Evolutionary conservation across 2,888 invertebrate genomes (phyloP), one percentile per base, ranked within the genome.

Genomic region (Lasioglossum calceatum): DNA sequence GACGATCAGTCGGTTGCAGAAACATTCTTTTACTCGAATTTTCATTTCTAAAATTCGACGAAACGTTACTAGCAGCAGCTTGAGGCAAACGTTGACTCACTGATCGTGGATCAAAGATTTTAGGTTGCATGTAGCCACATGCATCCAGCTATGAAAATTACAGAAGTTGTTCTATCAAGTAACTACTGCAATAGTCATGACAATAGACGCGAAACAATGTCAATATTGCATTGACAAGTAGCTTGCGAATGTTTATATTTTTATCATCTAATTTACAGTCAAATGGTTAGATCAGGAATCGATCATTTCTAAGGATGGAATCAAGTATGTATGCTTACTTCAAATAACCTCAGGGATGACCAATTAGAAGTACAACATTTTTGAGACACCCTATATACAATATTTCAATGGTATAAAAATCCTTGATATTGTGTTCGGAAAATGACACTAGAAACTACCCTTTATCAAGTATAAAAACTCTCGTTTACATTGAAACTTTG

Each of bases 61-160:
- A 36, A 42, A 58, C 54, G 88, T 90, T n/a, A 84, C 84, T 79
- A 7, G 78, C 80, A 4, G 93, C 92, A 5, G 92, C 91, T 44
- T 92, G 91, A 16, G 92, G 92, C 67, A 93, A 91, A 5, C 92
- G 92, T 80, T 93, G 93, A 36, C 91, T 92, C n/a, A 92, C 89
- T 23, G 93, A 90, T 77, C 90, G 91, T n/a, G 92, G 92, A 87
- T 93, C 92, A 73, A 93, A 92, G 50, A 93, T 84, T 71, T 92
- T 92, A 1, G 95, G 95, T 86, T 94, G 95, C 93, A 95, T 93
- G 87, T 95, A 95, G 39, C 94, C 95, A 85, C 94, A 93, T 82
- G 92, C 93, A 78, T 95, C 95, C 90, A 87, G 32, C 87, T 87
- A 44, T 16, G 72, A 81, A n/a, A 71, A 71, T 78, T 23, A 61